Conservation (phyloP, 2,888 invertebrate species). For the Diachrysia chrysitis region DNA sequence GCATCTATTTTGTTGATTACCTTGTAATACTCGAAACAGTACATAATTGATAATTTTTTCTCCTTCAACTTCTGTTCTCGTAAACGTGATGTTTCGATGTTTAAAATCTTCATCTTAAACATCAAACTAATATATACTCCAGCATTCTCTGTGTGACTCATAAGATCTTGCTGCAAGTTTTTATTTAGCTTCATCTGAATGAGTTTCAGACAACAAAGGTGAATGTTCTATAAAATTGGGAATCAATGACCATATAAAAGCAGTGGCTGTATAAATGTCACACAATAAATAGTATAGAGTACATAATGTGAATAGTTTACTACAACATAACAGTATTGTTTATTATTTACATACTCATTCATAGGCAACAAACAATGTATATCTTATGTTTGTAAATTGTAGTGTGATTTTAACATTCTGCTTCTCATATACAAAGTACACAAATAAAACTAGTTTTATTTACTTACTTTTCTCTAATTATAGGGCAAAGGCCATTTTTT, state of each 20-base stretch:
- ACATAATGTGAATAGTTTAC: slow-evolving; percentile 16
- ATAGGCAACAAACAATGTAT: slow-evolving; percentile 26
- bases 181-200: slow-evolving; percentile 8
- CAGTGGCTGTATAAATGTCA: slow-evolving; percentile 19
- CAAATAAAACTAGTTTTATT: not conserved
- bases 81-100: not conserved
- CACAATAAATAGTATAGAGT: slow-evolving; percentile 16
- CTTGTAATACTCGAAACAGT: slow-evolving; percentile 33
- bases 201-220: slow-evolving; percentile 31
- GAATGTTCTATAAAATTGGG: slow-evolving; percentile 19
- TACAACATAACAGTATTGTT: slow-evolving; percentile 31
- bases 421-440: slow-evolving; percentile 32
- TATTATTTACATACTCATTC: slow-evolving; percentile 49
- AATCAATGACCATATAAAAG: slow-evolving; percentile 47
- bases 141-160: slow-evolving; percentile 33
- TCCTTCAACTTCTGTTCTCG: not conserved
- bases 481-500: slow-evolving; percentile 1
- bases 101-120: slow-evolving; percentile 19
- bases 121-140: slow-evolving; percentile 1
- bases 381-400: slow-evolving; percentile 29
- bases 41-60: slow-evolving; percentile 21
- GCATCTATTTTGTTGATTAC: slow-evolving; percentile 43
- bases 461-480: slow-evolving; percentile 8
- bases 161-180: slow-evolving; percentile 9
- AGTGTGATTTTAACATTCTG: slow-evolving; percentile 7